Evolutionary conservation across 2,113 vertebrate genomes (phyloP).

Genomic region (Garra rufa): DNA sequence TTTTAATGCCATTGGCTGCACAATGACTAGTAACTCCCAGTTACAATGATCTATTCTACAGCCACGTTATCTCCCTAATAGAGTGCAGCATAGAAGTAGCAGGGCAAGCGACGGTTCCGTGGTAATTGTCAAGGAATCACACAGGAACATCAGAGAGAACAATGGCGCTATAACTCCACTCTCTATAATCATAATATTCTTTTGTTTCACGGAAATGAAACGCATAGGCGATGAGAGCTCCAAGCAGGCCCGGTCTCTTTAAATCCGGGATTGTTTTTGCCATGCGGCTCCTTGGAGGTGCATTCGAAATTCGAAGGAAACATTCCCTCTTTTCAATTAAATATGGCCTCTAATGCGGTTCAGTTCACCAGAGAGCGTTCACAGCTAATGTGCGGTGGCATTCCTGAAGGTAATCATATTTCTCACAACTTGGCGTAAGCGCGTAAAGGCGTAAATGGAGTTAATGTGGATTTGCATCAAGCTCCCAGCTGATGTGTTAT

Average conservation of each 20-base stretch:
- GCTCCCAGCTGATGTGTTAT: not conserved
- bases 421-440: not conserved
- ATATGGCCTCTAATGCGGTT: constrained; percentile 16
- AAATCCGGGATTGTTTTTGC: constrained; percentile 28
- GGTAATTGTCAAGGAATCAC: constrained; percentile 42
- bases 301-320: not conserved
- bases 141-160: constrained; percentile 47
- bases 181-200: constrained; percentile 43
- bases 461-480: not conserved
- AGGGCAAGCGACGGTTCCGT: constrained; percentile 4
- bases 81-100: constrained; percentile 47
- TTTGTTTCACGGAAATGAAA: constrained; percentile 45
- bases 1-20: constrained; percentile 47
- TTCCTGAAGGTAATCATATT: constrained; percentile 45
- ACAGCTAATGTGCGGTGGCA: constrained; percentile 29
- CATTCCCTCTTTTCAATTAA: constrained; percentile 43
- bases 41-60: constrained; percentile 53
- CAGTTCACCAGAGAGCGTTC: constrained; percentile 42
- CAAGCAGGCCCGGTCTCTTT: constrained; percentile 30
- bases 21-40: constrained; percentile 46
- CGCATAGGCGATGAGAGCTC: constrained; percentile 41
- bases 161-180: constrained; percentile 34
- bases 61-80: constrained; percentile 61
- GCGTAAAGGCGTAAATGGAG: constrained; percentile 10
- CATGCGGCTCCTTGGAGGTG: constrained; percentile 7